Conservation (phyloP, 2,113 vertebrate genomes). For the Bos taurus region DNA sequence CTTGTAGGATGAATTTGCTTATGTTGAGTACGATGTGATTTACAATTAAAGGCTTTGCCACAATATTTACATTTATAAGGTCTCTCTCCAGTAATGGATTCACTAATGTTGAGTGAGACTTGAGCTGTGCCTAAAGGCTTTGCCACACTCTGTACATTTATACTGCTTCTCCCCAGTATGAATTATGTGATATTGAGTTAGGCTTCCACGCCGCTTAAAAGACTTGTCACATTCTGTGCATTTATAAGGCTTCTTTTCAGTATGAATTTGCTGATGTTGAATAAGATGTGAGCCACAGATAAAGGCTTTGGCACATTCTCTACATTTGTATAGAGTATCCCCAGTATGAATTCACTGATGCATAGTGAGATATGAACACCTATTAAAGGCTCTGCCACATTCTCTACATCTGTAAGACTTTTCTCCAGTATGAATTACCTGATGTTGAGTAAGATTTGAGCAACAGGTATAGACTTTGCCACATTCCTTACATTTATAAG, state of each 20-base stretch:
- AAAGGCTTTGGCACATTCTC: not conserved
- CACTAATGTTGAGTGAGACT: not conserved
- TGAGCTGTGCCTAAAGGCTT: not conserved
- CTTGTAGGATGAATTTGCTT: too few relatives aligned
- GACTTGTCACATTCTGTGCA: not conserved
- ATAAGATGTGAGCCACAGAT: not conserved
- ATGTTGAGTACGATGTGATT: too few relatives aligned
- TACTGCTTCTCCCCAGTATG: not conserved
- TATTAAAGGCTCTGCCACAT: not conserved
- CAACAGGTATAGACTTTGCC: not conserved
- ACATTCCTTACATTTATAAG: not conserved
- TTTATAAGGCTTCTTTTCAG: not conserved
- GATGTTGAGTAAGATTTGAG: not conserved
- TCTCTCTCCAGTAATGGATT: not conserved
- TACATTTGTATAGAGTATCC: not conserved
- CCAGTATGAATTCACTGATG: not conserved
- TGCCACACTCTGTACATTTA: not conserved
- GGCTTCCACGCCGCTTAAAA: not conserved
- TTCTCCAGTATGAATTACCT: not conserved
- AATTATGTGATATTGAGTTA: not conserved
- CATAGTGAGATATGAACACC: not conserved
- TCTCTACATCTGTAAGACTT: not conserved
- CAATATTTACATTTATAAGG: not conserved
- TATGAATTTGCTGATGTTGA: not conserved
- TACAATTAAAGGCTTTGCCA: too few relatives aligned